Base-by-base conservation (phyloP, 2,797 vertebrate species). In the Anguilla megastoma region DNA sequence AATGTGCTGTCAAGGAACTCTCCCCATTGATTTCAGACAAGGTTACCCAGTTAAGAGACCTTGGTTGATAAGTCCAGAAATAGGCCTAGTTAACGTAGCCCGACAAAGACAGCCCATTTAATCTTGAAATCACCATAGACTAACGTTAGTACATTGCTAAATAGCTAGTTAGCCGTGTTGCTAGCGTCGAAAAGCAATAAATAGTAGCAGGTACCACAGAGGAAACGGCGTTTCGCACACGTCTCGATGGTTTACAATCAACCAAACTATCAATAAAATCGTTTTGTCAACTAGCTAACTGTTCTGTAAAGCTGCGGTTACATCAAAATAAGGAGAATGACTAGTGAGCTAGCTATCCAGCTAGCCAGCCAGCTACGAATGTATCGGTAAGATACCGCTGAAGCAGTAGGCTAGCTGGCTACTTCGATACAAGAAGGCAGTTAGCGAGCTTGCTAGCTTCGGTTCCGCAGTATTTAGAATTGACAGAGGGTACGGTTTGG, bases 201-300 rank as follows among this genome's bases (percentile, higher is more conserved):
- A 82, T 88, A 16, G 41, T 33, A 33, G 4, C 45, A 63, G 27
- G 4, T 60, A 63, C 27, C 56, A 83, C 41, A 36, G 45, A 88
- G 63, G 33, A 85, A 82, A 21, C 18, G 1, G 41, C 80, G 14
- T 60, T 8, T 88, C 41, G 27, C 52, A 66, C 18, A 3, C 27
- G 21, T n/a, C 52, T 84, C 8, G 16, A 69, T 76, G 66, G 16
- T 33, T 74, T 60, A 36, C 52, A 60, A 87, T 63, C 88, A 58
- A 89, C 52, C 89, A 71, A 91, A 87, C 93, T 92, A 80, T 58
- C 48, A 86, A 87, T 91, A 90, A 71, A 27, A 66, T n/a, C 3
- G 71, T 86, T 88, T 85, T 21, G 90, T 90, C 93, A 93, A 89
- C 91, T 85, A 91, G 92, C 93, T 85, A 91, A 92, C 93, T 69